Percentiles rank a stretch among this genome's conserved stretches.
Evolutionary conservation across 2,113 vertebrate species (phyloP).

Genomic region (Gila orcuttii): DNA sequence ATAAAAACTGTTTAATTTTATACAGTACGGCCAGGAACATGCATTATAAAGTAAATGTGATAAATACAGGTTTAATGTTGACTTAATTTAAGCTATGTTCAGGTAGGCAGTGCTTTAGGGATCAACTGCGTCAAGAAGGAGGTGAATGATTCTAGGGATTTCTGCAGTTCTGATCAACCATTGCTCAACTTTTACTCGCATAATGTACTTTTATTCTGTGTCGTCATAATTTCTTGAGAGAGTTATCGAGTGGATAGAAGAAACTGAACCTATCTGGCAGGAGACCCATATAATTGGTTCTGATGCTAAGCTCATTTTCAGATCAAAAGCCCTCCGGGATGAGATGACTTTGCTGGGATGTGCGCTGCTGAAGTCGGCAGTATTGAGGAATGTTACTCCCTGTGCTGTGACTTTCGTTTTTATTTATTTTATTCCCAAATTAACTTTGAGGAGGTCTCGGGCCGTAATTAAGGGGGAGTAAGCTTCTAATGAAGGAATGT

Average conservation of each 20-base stretch:
- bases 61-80: not conserved
- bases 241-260: not conserved
- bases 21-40: not conserved
- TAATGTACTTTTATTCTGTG: not conserved
- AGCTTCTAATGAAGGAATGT: slow-evolving; percentile 44
- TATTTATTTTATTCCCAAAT: slow-evolving; percentile 5
- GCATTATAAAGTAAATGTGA: not conserved
- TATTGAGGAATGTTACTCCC: slow-evolving; percentile 40
- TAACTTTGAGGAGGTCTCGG: slow-evolving; percentile 38
- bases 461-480: slow-evolving; percentile 54
- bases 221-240: not conserved
- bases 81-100: not conserved
- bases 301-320: slow-evolving; percentile 75
- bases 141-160: not conserved
- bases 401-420: slow-evolving; percentile 23
- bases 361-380: slow-evolving; percentile 40
- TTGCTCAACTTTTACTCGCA: not conserved
- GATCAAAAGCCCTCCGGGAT: slow-evolving; percentile 67
- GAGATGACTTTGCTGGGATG: slow-evolving; percentile 71
- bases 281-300: slow-evolving; percentile 71
- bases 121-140: not conserved
- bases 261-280: slow-evolving; percentile 29
- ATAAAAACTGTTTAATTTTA: not conserved
- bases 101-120: not conserved
- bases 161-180: not conserved